Evolutionary conservation across 2,797 vertebrate genomes (phyloP), one percentile per base, ranked within the genome.

Genomic region (Alfaro cultratus): DNA sequence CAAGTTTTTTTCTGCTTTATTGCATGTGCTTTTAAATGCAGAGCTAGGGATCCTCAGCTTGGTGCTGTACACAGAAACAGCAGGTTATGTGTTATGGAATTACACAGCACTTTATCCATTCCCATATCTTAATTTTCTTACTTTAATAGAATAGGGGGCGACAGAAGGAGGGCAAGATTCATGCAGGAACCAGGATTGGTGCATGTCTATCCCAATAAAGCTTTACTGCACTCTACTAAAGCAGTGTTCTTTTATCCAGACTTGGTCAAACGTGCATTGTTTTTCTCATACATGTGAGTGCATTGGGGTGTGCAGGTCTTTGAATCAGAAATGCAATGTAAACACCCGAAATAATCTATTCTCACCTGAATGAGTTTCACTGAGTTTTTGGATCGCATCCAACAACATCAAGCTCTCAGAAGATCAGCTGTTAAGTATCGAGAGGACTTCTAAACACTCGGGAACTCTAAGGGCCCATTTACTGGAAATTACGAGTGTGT

Each of bases 341-440:
- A 70, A 43, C 39, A 81, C 36, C 74, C n/a, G 82, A 71, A 83
- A 78, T 87, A 77, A 89, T 60, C 36, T 36, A 39, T 79, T 83
- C 71, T 79, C 76, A 78, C 80, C 77, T 72, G 16, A 29, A 68
- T 82, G 41, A 81, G 55, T 81, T 81, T 79, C n/a, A 77, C 72
- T 86, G 80, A 26, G 41, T 70, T 45, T 43, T 70, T 70, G 67
- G 67, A 57, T 46, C 53, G 73, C 81, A 76, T 80, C 84, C 83
- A 82, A 67, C 16, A 47, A 80, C 72, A 84, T 75, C 84, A 87
- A 79, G 55, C 41, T 89, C 62, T 85, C 85, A 84, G 80, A 83
- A 89, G 78, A 87, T 93, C 90, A 91, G 83, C 88, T 84, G 85
- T 76, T 31, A 49, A 81, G 82, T 60, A 46, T 82, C 76, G 77